phyloP scores from a whole-genome alignment of 2,797 vertebrate genomes.

The Acanthurus lineatus region DNA sequence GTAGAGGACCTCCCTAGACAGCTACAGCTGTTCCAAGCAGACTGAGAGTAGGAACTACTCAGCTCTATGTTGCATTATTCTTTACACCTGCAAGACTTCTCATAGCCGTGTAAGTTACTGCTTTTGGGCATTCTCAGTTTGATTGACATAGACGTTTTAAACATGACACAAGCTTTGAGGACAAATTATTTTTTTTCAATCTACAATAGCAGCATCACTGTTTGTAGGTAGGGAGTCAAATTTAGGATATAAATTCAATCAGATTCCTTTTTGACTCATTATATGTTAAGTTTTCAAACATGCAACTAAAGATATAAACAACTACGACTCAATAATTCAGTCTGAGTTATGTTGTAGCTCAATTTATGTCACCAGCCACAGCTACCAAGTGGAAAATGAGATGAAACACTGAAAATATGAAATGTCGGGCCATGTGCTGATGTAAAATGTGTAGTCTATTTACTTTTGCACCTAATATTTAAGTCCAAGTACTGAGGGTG shows the following conservation, averaged over 20 bases:
- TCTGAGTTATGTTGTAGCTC: background rate
- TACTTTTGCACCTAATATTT: background rate
- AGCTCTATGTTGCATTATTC: too few species aligned
- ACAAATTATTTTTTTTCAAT: background rate
- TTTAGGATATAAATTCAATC: background rate
- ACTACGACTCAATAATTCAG: background rate
- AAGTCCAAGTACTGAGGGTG: background rate
- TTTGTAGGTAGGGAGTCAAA: background rate
- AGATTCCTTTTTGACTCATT: background rate
- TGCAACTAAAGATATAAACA: background rate
- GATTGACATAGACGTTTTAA: background rate
- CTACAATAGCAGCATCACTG: background rate
- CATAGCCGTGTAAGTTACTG: background rate
- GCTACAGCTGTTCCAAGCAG: too few species aligned
- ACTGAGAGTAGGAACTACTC: too few species aligned
- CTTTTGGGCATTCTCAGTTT: background rate
- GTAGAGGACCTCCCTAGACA: too few species aligned
- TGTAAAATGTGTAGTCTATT: background rate
- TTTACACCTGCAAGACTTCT: too few species aligned
- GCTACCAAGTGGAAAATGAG: background rate
- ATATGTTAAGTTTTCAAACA: background rate
- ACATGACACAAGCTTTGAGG: background rate
- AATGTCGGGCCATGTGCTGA: background rate
- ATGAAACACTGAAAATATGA: background rate
- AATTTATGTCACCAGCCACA: background rate